Evolutionary conservation across 2,113 vertebrate genomes (phyloP).

Genomic region (Poeciliopsis turrubarensis): DNA sequence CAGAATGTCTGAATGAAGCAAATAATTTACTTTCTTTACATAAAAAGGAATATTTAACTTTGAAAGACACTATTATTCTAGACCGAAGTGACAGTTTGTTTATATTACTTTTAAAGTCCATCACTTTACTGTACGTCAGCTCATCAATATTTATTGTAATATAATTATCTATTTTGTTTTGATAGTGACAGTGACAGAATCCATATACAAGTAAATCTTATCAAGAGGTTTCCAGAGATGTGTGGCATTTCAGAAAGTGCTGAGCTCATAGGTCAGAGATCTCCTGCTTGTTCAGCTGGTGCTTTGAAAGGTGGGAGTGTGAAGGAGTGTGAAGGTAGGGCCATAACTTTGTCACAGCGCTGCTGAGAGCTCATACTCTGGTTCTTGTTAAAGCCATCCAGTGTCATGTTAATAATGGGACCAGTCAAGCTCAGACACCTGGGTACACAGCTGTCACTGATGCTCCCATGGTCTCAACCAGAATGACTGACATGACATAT

Average conservation of each 20-base stretch:
- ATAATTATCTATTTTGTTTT: too few relatives aligned
- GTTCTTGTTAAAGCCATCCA: slow-evolving; percentile 55
- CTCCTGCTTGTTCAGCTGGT: slow-evolving; percentile 27
- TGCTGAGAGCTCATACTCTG: background rate
- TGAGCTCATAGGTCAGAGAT: slow-evolving; percentile 51
- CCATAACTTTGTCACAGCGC: slow-evolving; percentile 1
- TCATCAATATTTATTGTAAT: slow-evolving; percentile 35
- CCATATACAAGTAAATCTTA: slow-evolving; percentile 49
- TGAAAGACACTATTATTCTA: slow-evolving; percentile 11
- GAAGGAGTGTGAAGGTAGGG: background rate
- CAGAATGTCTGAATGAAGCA: background rate
- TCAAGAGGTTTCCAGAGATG: slow-evolving; percentile 58
- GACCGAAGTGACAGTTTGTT: slow-evolving; percentile 9
- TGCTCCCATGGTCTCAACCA: slow-evolving; percentile 24
- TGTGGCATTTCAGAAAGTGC: slow-evolving; percentile 62
- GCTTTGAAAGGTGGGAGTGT: background rate
- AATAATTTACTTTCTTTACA: background rate
- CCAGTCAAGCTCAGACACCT: slow-evolving; percentile 55
- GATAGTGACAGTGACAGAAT: slow-evolving; percentile 61
- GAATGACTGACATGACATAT: slow-evolving; percentile 44
- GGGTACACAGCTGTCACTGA: slow-evolving; percentile 52
- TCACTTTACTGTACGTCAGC: slow-evolving; percentile 41
- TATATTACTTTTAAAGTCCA: slow-evolving; percentile 9
- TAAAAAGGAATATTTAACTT: background rate
- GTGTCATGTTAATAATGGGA: slow-evolving; percentile 50